phyloP scores from a whole-genome alignment of 2,113 vertebrate genomes.

The Cyrtonyx montezumae region DNA sequence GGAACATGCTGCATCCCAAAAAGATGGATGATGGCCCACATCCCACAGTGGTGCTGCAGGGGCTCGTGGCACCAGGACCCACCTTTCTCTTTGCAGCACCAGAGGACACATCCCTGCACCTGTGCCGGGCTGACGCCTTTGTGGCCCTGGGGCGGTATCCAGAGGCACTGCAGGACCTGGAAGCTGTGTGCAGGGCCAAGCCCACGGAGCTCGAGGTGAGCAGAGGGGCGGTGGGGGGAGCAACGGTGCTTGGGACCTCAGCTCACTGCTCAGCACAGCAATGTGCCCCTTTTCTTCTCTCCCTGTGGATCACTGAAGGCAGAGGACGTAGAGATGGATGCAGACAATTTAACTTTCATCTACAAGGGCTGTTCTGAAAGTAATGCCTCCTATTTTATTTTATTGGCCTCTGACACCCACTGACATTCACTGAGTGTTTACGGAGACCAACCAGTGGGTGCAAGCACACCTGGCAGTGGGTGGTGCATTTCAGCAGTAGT shows the following conservation, averaged over 20 bases:
- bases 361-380: background rate
- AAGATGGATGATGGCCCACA: background rate
- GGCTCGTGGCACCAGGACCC: rapidly evolving
- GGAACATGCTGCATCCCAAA: background rate
- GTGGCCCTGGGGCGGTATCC: conserved; percentile 69
- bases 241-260: background rate
- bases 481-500: no score
- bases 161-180: conserved; percentile 82
- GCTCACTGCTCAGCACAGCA: background rate
- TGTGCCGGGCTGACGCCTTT: conserved; percentile 80
- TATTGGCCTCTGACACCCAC: background rate
- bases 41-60: background rate
- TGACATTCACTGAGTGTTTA: no score
- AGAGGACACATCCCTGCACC: conserved; percentile 74
- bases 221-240: background rate
- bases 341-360: background rate
- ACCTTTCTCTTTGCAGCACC: conserved; percentile 69
- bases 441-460: no score
- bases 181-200: conserved; percentile 80
- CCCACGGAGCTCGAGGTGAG: conserved; percentile 83
- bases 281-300: background rate
- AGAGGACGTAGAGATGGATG: background rate
- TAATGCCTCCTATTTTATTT: background rate
- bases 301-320: background rate
- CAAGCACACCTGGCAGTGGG: no score